Percentiles rank a stretch among this genome's conserved stretches.
phyloP scores from a whole-genome alignment of 2,113 vertebrate species.

The Nyctereutes procyonoides region DNA sequence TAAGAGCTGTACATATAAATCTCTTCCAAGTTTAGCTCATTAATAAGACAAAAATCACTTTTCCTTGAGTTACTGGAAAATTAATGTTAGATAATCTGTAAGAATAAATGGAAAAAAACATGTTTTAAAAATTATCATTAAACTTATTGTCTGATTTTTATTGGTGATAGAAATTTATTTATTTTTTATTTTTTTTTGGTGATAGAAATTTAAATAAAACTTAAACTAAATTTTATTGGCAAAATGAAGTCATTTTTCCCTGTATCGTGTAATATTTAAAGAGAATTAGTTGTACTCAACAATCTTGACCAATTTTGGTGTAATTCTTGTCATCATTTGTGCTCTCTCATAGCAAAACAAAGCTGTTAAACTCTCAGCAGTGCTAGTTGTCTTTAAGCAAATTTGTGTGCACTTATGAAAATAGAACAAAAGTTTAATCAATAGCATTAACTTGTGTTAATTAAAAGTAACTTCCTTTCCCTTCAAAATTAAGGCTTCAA shows the following conservation, averaged over 20 bases:
- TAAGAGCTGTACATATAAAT: not conserved
- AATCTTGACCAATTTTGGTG: not conserved
- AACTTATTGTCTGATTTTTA: not conserved
- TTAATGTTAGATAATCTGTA: not conserved
- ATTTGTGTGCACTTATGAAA: slow-evolving; percentile 38
- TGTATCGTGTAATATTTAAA: not conserved
- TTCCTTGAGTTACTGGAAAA: not conserved
- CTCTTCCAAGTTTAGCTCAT: not conserved
- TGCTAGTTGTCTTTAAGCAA: slow-evolving; percentile 52
- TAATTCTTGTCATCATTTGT: slow-evolving; percentile 19
- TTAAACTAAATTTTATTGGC: not conserved
- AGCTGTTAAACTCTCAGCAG: not conserved
- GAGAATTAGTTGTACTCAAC: not conserved
- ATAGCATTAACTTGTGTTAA: slow-evolving; percentile 63
- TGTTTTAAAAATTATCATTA: not conserved
- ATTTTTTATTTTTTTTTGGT: not conserved
- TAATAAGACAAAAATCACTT: not conserved
- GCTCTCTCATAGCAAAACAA: not conserved
- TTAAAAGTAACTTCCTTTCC: slow-evolving; percentile 71
- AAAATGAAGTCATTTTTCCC: not conserved
- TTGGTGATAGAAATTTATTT: not conserved
- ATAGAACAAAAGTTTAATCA: slow-evolving; percentile 72
- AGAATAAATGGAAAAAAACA: slow-evolving; percentile 2
- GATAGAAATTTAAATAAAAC: slow-evolving; percentile 4
- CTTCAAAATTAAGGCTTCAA: slow-evolving; percentile 58